Percentiles rank a stretch among this genome's conserved stretches.
phyloP scores from a whole-genome alignment of 2,888 invertebrate genomes.

The Hyalella azteca region DNA sequence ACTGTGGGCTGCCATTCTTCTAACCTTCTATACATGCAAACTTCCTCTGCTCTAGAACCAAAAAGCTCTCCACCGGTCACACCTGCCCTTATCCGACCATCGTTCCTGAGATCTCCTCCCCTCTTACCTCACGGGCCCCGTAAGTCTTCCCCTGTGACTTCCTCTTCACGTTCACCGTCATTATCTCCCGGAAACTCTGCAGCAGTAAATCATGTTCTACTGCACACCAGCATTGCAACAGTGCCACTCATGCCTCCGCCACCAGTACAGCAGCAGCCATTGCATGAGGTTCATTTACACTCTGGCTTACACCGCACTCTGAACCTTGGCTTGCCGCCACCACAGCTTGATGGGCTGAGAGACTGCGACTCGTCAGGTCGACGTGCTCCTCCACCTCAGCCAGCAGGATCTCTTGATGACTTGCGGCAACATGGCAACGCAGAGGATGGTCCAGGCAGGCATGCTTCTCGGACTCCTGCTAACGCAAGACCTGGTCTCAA shows the following conservation, averaged over 20 bases:
- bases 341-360: background rate
- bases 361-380: constrained; percentile 14
- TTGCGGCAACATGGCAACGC: constrained; percentile 28
- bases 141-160: background rate
- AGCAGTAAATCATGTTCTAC: background rate
- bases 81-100: constrained; percentile 26
- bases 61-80: background rate
- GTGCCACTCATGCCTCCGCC: background rate
- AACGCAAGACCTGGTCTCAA: background rate
- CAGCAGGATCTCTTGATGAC: constrained; percentile 17
- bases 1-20: background rate
- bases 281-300: constrained; percentile 4
- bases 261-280: background rate
- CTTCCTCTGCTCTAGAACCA: background rate
- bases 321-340: background rate
- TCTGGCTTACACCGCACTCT: background rate
- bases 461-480: background rate
- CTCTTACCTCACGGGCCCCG: background rate
- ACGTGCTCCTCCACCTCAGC: constrained; percentile 31
- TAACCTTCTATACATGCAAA: background rate
- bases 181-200: background rate
- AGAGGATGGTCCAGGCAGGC: background rate
- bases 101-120: background rate
- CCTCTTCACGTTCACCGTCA: background rate
- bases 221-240: background rate